Conservation (phyloP, 2,888 invertebrate species). For the Ectropis crepuscularia region DNA sequence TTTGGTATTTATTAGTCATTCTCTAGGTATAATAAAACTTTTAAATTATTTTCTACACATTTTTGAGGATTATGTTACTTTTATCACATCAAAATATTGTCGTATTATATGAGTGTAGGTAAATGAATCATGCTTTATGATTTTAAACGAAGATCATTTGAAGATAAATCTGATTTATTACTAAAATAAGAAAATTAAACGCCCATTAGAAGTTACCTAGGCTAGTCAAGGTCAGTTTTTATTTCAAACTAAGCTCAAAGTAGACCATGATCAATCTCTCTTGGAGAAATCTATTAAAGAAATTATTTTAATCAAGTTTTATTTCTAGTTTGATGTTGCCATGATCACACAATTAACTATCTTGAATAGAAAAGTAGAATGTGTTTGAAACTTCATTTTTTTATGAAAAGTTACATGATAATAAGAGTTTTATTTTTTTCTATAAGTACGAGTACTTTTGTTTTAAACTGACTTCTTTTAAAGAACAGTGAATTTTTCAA, state of each 20-base stretch:
- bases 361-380: no score
- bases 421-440: no score
- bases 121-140: conserved; percentile 9
- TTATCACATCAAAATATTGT: conserved; percentile 23
- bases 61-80: conserved; percentile 16
- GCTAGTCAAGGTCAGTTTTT: not conserved
- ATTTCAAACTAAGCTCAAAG: conserved; percentile 1
- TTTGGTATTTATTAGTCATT: conserved; percentile 4
- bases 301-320: conserved; percentile 5
- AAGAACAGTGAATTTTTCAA: no score
- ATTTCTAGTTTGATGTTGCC: not conserved
- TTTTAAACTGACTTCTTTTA: no score
- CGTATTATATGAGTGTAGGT: conserved; percentile 8
- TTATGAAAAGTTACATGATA: no score
- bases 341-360: not conserved
- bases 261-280: conserved; percentile 22
- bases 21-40: conserved; percentile 25
- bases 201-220: no score
- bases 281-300: conserved; percentile 12
- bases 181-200: not conserved
- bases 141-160: conserved; percentile 11
- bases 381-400: no score
- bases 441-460: no score
- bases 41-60: conserved; percentile 11
- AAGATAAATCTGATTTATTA: conserved; percentile 24